Evolutionary conservation across 2,888 invertebrate species (phyloP).

Genomic region (Pristionchus japonicus): DNA sequence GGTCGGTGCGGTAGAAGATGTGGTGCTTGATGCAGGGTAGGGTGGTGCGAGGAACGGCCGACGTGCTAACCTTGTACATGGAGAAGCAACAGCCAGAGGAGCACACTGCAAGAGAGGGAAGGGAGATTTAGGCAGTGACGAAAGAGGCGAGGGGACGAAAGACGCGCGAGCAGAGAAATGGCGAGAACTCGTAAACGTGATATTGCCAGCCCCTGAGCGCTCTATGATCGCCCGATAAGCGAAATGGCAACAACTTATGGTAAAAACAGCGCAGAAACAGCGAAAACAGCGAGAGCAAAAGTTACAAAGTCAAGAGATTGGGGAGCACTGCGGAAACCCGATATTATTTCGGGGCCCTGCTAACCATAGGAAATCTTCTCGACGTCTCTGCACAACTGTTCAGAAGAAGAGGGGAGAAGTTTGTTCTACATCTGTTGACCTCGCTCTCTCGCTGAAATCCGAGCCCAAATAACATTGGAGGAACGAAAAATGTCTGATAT

Average conservation of each 20-base stretch:
- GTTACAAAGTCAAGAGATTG: conserved; percentile 8
- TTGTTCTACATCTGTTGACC: conserved; percentile 13
- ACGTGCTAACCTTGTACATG: conserved; percentile 46
- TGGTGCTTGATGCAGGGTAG: conserved; percentile 39
- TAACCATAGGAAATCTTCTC: background rate
- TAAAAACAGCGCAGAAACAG: background rate
- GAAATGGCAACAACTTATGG: background rate
- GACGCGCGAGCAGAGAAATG: background rate
- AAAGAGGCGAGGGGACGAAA: background rate
- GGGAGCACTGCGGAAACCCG: background rate
- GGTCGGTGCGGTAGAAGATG: conserved; percentile 44
- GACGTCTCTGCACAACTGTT: background rate
- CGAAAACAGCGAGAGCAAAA: background rate
- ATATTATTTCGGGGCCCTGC: background rate
- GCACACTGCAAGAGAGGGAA: background rate
- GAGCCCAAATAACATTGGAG: background rate
- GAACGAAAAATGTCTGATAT: background rate
- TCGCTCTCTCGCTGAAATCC: background rate
- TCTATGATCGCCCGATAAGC: conserved; percentile 4
- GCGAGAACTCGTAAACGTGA: background rate
- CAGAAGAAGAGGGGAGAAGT: background rate
- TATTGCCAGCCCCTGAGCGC: background rate
- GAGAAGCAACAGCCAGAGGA: background rate
- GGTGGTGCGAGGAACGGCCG: conserved; percentile 47
- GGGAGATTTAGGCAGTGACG: background rate